phyloP scores from a whole-genome alignment of 30 jellyfish, hydroid and myxozoan species.

The Turritopsis dohrnii region DNA sequence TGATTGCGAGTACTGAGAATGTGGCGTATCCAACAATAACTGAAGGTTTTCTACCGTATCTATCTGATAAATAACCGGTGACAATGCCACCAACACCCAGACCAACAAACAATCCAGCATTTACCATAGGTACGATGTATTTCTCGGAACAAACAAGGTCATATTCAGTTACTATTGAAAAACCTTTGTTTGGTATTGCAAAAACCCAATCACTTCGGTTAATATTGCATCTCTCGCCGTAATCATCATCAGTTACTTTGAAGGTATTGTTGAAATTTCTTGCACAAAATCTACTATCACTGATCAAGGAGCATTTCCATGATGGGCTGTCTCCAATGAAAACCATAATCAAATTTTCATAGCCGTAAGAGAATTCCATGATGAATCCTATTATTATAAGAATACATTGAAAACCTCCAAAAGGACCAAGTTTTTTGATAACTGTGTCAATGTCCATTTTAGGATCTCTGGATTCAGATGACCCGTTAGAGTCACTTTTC shows the following conservation, averaged over 20 bases:
- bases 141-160: slow-evolving; percentile 12
- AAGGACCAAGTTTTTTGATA: neutral
- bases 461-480: neutral
- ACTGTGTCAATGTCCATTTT: neutral
- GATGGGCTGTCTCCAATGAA: neutral
- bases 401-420: neutral
- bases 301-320: neutral
- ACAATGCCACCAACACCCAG: neutral
- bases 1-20: neutral
- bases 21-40: neutral
- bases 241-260: neutral
- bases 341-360: neutral
- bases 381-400: neutral
- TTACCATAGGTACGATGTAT: neutral
- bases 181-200: neutral
- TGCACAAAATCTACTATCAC: neutral
- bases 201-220: slow-evolving; percentile 17
- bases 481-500: neutral
- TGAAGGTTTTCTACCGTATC: neutral
- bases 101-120: slow-evolving; percentile 2
- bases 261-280: neutral
- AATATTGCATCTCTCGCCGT: neutral
- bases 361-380: neutral
- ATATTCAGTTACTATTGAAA: slow-evolving; percentile 8
- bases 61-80: neutral